Percentiles rank a stretch among this genome's conserved stretches.
These are phyloP conservation scores for Atherinomorus stipes DNA, from an alignment of 2,113 vertebrate species.

Conservation along the genomic window DNA sequence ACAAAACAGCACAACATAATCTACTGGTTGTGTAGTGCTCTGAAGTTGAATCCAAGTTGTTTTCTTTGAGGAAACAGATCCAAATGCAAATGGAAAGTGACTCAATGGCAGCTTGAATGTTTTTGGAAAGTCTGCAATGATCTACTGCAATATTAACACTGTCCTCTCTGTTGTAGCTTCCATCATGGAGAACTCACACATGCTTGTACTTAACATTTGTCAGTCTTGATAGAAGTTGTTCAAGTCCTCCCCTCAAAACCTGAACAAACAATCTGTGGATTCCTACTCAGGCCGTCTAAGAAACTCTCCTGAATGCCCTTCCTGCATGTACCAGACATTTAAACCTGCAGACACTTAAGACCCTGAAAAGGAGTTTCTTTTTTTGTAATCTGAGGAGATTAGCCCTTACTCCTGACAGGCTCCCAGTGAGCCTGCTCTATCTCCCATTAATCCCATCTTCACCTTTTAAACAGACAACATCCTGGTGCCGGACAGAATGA, in stretches of 20 bases:
- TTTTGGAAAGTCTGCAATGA: slow-evolving; percentile 48
- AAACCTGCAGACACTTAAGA: slow-evolving; percentile 4
- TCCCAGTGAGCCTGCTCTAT: slow-evolving; percentile 11
- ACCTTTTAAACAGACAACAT: slow-evolving; percentile 1
- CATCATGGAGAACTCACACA: slow-evolving; percentile 8
- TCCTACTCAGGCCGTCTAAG: neutral
- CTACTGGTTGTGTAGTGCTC: no score
- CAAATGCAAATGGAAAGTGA: slow-evolving; percentile 31
- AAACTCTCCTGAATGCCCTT: neutral
- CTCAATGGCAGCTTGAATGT: slow-evolving; percentile 30
- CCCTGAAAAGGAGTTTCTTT: neutral
- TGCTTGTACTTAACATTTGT: neutral
- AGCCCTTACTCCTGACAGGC: neutral
- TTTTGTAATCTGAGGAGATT: neutral
- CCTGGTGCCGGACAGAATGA: neutral
- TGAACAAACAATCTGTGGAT: neutral
- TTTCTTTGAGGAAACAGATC: slow-evolving; percentile 44
- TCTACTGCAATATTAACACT: slow-evolving; percentile 11
- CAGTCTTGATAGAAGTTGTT: neutral
- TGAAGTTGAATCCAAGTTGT: neutral
- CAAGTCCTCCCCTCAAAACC: neutral
- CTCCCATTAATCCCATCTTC: neutral
- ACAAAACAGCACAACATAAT: no score
- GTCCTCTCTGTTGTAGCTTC: neutral
- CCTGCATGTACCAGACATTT: neutral